These are phyloP conservation scores for Neodontobutis hainanensis DNA, from an alignment of 2,113 vertebrate genomes.

Conservation along the genomic window DNA sequence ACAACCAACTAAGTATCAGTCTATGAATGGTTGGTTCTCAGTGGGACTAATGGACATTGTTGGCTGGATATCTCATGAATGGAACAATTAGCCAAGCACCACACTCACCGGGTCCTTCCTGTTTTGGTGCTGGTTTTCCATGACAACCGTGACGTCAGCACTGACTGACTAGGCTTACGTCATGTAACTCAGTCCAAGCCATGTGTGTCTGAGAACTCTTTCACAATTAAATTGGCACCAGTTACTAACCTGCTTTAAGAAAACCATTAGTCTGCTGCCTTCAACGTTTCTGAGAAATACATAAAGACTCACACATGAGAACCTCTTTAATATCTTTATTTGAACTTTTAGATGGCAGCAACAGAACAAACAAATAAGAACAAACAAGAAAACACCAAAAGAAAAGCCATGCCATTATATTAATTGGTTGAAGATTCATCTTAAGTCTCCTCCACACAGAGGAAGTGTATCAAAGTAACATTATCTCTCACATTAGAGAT, in stretches of 20 bases:
- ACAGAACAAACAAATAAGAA: slow-evolving; percentile 11
- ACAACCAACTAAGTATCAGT: background rate
- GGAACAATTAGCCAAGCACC: slow-evolving; percentile 32
- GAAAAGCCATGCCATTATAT: slow-evolving; percentile 73
- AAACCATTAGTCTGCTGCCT: too few species aligned
- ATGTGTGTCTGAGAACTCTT: slow-evolving; percentile 19
- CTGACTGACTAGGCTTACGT: slow-evolving; percentile 30
- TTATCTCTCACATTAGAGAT: slow-evolving; percentile 40
- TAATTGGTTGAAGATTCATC: slow-evolving; percentile 37
- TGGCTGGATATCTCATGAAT: slow-evolving; percentile 13
- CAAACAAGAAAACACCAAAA: slow-evolving; percentile 24
- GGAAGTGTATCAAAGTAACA: slow-evolving; percentile 59
- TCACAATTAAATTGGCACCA: slow-evolving; percentile 1
- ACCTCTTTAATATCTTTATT: slow-evolving; percentile 70
- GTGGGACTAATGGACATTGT: background rate
- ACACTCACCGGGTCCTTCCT: slow-evolving; percentile 46
- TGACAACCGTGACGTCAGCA: slow-evolving; percentile 43
- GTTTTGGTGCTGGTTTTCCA: slow-evolving; percentile 37
- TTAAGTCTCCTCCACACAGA: slow-evolving; percentile 52
- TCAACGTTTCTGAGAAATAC: background rate
- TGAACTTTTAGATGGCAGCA: slow-evolving; percentile 73
- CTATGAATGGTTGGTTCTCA: background rate
- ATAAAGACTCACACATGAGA: background rate
- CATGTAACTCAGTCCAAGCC: slow-evolving; percentile 12
- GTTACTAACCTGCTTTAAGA: background rate